These are phyloP conservation scores for Ameiurus melas DNA, from an alignment of 2,113 vertebrate genomes.

Conservation along the genomic window DNA sequence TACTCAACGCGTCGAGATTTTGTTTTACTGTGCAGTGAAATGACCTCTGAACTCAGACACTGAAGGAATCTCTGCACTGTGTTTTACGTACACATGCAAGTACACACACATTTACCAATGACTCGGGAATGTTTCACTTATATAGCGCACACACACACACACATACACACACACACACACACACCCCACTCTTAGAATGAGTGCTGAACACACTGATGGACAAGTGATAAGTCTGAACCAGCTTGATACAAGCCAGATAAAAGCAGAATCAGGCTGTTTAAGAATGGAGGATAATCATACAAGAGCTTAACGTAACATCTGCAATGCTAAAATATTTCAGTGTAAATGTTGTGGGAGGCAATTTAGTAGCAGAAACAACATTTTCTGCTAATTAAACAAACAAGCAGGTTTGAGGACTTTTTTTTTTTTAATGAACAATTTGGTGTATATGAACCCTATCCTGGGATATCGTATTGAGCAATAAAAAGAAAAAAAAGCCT, in stretches of 20 bases:
- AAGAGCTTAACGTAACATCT: not conserved
- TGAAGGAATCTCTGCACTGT: not conserved
- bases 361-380: not conserved
- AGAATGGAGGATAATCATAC: not conserved
- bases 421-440: not conserved
- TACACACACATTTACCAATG: slow-evolving; percentile 15
- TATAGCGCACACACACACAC: not conserved
- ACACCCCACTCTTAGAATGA: slow-evolving; percentile 27
- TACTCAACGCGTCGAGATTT: not conserved
- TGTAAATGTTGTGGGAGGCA: not conserved
- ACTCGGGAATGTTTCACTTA: slow-evolving; percentile 22
- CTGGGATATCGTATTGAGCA: not conserved
- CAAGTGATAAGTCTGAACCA: slow-evolving; percentile 12
- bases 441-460: not conserved
- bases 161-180: slow-evolving; percentile 10
- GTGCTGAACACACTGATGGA: not conserved
- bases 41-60: slow-evolving; percentile 32
- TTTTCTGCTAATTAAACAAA: not conserved
- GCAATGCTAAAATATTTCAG: not conserved
- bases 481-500: not conserved
- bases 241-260: not conserved
- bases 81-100: slow-evolving; percentile 23
- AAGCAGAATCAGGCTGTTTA: not conserved
- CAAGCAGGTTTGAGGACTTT: not conserved
- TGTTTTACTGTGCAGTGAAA: slow-evolving; percentile 1